phyloP scores from a whole-genome alignment of 2,888 invertebrate species.

The Syrista parreyssii region DNA sequence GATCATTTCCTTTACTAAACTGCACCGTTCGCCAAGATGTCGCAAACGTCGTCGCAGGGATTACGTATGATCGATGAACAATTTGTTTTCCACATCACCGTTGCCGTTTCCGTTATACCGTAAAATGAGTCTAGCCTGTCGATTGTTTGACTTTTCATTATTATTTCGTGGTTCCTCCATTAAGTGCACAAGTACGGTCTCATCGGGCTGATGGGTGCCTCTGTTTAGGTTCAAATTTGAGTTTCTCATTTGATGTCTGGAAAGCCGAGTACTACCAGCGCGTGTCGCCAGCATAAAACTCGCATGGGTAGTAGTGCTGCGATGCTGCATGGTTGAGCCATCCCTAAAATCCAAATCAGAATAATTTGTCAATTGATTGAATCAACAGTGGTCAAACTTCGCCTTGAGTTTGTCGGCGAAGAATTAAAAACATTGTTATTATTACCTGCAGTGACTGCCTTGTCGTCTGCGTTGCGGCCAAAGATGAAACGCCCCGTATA shows the following conservation, averaged over 20 bases:
- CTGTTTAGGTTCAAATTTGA: constrained; percentile 18
- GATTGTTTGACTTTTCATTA: constrained; percentile 18
- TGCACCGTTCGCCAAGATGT: not conserved
- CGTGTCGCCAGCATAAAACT: constrained; percentile 29
- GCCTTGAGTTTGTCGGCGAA: no score
- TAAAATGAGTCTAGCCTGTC: constrained; percentile 24
- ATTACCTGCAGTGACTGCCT: constrained; percentile 50
- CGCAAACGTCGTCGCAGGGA: not conserved
- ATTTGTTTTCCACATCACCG: constrained; percentile 19
- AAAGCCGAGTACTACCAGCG: constrained; percentile 24
- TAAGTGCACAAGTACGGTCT: constrained; percentile 23
- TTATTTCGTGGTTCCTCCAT: constrained; percentile 27
- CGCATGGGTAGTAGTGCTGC: constrained; percentile 45
- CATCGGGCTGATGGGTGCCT: constrained; percentile 19
- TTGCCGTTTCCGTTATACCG: constrained; percentile 20
- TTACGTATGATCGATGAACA: constrained; percentile 22
- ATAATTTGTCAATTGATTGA: no score
- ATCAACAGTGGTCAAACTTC: no score
- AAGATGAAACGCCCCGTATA: constrained; percentile 89
- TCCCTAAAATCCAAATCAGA: constrained; percentile 38
- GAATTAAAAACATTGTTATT: not conserved
- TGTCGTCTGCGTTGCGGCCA: constrained; percentile 71
- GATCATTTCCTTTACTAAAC: not conserved
- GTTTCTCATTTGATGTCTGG: constrained; percentile 22
- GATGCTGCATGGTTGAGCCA: constrained; percentile 46